phyloP scores from a whole-genome alignment of 2,113 vertebrate species.

The Embiotoca jacksoni region DNA sequence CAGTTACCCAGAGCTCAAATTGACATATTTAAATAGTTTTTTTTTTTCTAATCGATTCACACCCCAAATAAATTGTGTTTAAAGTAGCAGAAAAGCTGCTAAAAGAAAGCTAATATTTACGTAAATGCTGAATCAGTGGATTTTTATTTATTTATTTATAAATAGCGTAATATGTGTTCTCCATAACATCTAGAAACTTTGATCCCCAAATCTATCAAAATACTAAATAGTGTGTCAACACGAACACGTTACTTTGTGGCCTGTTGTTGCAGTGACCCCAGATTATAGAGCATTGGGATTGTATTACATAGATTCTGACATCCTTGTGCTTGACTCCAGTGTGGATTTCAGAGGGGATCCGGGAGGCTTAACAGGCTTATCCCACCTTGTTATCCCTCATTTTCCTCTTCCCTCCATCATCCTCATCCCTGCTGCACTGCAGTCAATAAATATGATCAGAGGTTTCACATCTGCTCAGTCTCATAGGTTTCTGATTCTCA shows the following conservation, averaged over 20 bases:
- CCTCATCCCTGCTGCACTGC: conserved; percentile 36
- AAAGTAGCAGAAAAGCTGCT: too few relatives aligned
- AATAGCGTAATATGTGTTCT: neutral
- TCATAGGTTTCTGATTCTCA: neutral
- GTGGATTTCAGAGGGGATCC: conserved; percentile 59
- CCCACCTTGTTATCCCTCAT: conserved; percentile 69
- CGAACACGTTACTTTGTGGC: conserved; percentile 2
- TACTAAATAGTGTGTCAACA: neutral
- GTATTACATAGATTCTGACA: conserved; percentile 58
- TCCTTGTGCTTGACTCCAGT: conserved; percentile 53
- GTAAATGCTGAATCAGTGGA: neutral
- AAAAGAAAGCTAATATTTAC: too few relatives aligned
- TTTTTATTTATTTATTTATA: neutral
- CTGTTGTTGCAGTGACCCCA: conserved; percentile 39
- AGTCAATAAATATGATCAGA: conserved; percentile 30
- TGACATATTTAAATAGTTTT: too few relatives aligned
- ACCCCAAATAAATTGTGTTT: too few relatives aligned
- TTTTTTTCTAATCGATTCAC: too few relatives aligned
- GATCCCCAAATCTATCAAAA: neutral
- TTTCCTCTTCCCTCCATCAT: conserved; percentile 56
- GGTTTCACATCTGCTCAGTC: conserved; percentile 7
- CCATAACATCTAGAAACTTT: conserved; percentile 3
- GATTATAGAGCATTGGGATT: conserved; percentile 52
- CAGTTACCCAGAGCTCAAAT: neutral
- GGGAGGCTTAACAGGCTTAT: conserved; percentile 70